phyloP scores from a whole-genome alignment of 2,113 vertebrate genomes.

The Corythaixoides concolor region DNA sequence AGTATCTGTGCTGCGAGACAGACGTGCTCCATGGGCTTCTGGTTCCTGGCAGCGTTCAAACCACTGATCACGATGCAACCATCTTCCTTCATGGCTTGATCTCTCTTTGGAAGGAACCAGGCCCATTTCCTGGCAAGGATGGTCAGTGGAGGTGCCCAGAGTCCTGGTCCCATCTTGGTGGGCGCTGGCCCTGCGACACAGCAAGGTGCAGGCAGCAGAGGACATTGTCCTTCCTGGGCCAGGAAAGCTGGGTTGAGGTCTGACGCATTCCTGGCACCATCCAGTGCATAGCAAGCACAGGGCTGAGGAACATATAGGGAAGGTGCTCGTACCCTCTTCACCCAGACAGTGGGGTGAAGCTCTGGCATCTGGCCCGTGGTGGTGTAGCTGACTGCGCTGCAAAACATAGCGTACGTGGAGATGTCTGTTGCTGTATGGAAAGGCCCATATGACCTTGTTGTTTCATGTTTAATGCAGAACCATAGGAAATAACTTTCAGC shows the following conservation, averaged over 20 bases:
- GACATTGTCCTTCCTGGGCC: not conserved
- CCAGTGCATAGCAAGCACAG: accelerated
- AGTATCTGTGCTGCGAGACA: not conserved
- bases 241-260: not conserved
- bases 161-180: not conserved
- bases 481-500: not conserved
- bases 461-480: not conserved
- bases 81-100: not conserved
- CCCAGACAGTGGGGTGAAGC: not conserved
- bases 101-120: not conserved
- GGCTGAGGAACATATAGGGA: not conserved
- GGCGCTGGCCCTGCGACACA: accelerated
- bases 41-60: not conserved
- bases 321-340: accelerated
- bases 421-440: not conserved
- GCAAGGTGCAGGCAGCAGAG: not conserved
- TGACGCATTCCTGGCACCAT: accelerated
- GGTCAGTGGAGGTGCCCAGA: not conserved
- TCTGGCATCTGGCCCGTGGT: accelerated
- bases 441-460: not conserved
- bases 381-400: not conserved
- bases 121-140: not conserved
- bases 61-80: accelerated
- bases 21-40: not conserved
- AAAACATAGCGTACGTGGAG: accelerated